Evolutionary conservation across 2,797 vertebrate genomes (phyloP).

Genomic region (Pseudocheirus occidentalis): DNA sequence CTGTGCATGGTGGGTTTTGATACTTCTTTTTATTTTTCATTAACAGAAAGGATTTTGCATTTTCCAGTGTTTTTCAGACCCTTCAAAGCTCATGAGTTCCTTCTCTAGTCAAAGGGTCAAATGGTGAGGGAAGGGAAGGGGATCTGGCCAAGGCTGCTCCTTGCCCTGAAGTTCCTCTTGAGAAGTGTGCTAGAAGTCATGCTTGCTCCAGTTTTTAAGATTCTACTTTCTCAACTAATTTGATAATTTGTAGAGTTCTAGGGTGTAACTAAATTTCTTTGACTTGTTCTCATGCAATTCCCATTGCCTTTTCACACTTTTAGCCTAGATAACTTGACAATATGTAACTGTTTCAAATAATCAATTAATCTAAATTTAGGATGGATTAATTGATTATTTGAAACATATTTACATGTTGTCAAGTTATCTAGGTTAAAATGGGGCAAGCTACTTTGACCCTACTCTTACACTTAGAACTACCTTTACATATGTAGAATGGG

Average conservation of each 20-base stretch:
- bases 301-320: not conserved
- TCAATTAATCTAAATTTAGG: not conserved
- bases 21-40: too few relatives aligned
- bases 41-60: too few relatives aligned
- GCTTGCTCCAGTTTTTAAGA: not conserved
- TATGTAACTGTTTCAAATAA: too few relatives aligned
- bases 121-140: too few relatives aligned
- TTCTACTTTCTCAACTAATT: not conserved
- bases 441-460: not conserved
- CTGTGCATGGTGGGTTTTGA: too few relatives aligned
- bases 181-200: not conserved
- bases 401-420: not conserved
- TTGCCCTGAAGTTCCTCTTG: not conserved
- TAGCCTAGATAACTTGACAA: too few relatives aligned
- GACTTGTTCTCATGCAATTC: not conserved
- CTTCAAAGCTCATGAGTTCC: too few relatives aligned
- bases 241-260: not conserved
- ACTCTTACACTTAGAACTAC: not conserved
- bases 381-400: not conserved
- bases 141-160: too few relatives aligned
- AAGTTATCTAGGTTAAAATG: not conserved
- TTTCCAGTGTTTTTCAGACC: too few relatives aligned
- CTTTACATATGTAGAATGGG: not conserved
- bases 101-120: too few relatives aligned
- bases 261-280: not conserved